phyloP scores from a whole-genome alignment of 37 sponge, comb jelly and placozoan species.

The Ianthella basta region DNA sequence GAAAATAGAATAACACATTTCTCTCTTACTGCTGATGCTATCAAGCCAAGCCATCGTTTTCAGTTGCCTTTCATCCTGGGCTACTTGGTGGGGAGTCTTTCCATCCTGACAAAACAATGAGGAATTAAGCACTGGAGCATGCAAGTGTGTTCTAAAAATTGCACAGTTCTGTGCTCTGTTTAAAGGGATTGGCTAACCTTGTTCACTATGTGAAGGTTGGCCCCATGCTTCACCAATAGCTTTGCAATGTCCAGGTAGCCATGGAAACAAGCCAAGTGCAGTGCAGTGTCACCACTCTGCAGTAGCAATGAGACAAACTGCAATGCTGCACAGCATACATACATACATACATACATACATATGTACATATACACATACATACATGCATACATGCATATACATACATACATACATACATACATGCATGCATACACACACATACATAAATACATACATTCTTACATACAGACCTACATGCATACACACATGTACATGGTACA shows the following conservation, averaged over 20 bases:
- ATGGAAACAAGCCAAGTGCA: conserved; percentile 40
- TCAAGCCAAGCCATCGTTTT: conserved; percentile 44
- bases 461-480: too few relatives aligned
- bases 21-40: not conserved
- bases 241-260: conserved; percentile 41
- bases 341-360: not conserved
- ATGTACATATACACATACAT: too few relatives aligned
- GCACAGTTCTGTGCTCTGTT: not conserved
- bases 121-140: not conserved
- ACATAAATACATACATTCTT: too few relatives aligned
- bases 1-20: too few relatives aligned
- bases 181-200: conserved; percentile 13
- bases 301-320: not conserved
- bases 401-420: too few relatives aligned
- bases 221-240: conserved; percentile 25
- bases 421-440: too few relatives aligned
- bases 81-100: conserved; percentile 44
- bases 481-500: too few relatives aligned
- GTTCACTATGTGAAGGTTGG: conserved; percentile 32
- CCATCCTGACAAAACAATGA: conserved; percentile 13
- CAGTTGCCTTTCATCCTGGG: conserved; percentile 48
- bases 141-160: not conserved
- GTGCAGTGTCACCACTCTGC: conserved; percentile 45
- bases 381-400: too few relatives aligned
- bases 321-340: not conserved